Percentiles rank a stretch among this genome's conserved stretches.
Evolutionary conservation across 2,113 vertebrate species (phyloP).

Genomic region (Rhinolophus sinicus): DNA sequence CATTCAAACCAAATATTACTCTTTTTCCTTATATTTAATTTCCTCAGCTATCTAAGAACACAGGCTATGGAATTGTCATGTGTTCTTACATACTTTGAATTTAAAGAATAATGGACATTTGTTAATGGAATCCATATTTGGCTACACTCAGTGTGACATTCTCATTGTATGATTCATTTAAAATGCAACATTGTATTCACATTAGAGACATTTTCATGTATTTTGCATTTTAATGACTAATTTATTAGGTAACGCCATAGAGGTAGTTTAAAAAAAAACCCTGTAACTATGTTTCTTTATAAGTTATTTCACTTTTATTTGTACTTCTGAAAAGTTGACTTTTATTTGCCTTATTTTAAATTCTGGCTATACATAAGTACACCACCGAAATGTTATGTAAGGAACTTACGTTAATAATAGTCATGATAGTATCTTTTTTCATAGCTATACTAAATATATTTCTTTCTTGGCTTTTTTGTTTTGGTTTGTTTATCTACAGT

Average conservation of each 20-base stretch:
- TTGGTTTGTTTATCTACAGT: neutral
- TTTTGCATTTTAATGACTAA: conserved; percentile 68
- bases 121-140: neutral
- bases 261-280: conserved; percentile 66
- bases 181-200: neutral
- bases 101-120: neutral
- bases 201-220: conserved; percentile 64
- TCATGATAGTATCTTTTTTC: neutral
- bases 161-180: conserved; percentile 68
- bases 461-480: neutral
- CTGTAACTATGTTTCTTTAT: neutral
- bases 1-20: neutral
- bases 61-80: neutral
- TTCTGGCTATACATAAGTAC: neutral
- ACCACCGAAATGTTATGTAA: neutral
- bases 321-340: neutral
- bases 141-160: neutral
- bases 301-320: neutral
- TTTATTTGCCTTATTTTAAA: neutral
- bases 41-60: neutral
- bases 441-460: neutral
- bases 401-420: neutral
- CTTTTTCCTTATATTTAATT: neutral
- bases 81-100: neutral
- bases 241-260: conserved; percentile 58